Evolutionary conservation across 2,888 invertebrate species (phyloP).

Genomic region (Drosophila mettleri): DNA sequence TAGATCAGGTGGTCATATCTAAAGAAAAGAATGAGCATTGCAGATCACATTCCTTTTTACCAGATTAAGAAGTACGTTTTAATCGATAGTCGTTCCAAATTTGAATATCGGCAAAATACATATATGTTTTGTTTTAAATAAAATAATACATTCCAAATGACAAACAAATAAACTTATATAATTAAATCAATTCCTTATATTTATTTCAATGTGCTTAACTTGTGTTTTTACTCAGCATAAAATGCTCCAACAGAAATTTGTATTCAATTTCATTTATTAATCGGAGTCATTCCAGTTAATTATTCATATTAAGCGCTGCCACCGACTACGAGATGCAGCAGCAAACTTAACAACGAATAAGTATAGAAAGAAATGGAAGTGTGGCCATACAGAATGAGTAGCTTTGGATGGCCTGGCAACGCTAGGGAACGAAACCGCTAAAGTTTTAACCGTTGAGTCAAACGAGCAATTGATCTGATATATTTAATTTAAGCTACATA

Average conservation of each 20-base stretch:
- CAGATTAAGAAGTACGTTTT: neutral
- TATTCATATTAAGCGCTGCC: too few species aligned
- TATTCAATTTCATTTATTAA: too few species aligned
- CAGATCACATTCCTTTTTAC: neutral
- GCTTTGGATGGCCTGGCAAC: conserved; percentile 2
- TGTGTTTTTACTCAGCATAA: too few species aligned
- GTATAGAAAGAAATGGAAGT: neutral
- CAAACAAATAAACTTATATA: too few species aligned
- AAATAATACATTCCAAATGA: neutral
- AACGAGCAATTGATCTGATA: neutral
- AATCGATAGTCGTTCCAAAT: neutral
- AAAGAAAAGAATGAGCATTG: neutral
- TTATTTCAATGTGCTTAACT: too few species aligned
- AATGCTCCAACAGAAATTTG: too few species aligned
- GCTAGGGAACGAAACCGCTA: neutral
- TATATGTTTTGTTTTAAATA: neutral
- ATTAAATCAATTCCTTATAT: too few species aligned
- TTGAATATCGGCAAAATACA: neutral
- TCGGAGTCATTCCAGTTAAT: too few species aligned
- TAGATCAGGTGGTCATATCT: neutral
- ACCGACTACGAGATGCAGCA: too few species aligned
- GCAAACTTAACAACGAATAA: neutral
- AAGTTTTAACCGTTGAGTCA: neutral
- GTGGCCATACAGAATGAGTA: neutral
- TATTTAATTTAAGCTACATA: neutral